These are phyloP conservation scores for Malaclemys terrapin DNA, from an alignment of 2,113 vertebrate species.

Conservation along the genomic window DNA sequence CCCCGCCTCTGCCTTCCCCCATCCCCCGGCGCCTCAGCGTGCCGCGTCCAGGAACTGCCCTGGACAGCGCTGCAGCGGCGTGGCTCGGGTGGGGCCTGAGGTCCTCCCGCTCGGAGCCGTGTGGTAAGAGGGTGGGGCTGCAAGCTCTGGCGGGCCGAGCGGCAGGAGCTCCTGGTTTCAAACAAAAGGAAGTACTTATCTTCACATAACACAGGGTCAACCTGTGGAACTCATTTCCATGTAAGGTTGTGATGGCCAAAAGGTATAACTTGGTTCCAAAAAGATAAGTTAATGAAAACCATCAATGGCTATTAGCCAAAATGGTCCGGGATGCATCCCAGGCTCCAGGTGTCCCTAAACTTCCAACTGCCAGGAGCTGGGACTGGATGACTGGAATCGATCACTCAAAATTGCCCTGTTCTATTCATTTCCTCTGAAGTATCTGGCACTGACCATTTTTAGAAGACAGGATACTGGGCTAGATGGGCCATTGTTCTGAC, in stretches of 20 bases:
- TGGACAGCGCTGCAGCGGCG: too few relatives aligned
- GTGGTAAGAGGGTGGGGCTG: too few relatives aligned
- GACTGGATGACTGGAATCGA: not conserved
- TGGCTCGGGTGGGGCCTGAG: too few relatives aligned
- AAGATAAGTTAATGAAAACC: not conserved
- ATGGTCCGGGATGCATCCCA: not conserved
- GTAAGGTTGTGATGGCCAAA: not conserved
- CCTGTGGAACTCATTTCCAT: not conserved
- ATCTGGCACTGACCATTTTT: not conserved
- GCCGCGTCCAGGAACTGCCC: too few relatives aligned
- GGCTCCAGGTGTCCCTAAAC: not conserved
- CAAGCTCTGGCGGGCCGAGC: too few relatives aligned
- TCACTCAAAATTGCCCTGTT: not conserved
- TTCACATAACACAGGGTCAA: not conserved
- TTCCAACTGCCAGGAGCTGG: not conserved
- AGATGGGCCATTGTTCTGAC: not conserved
- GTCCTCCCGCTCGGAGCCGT: too few relatives aligned
- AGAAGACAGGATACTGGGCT: not conserved
- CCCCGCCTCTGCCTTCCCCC: too few relatives aligned
- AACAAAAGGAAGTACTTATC: not conserved
- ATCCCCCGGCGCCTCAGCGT: too few relatives aligned
- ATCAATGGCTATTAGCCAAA: not conserved
- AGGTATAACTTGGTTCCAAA: not conserved
- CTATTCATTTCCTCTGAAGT: not conserved
- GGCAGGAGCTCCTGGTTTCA: not conserved